Evolutionary conservation across 1,140 invertebrate species (phyloP), one percentile per base, ranked within the genome.

Genomic region (Pemphigus obesinymphae): DNA sequence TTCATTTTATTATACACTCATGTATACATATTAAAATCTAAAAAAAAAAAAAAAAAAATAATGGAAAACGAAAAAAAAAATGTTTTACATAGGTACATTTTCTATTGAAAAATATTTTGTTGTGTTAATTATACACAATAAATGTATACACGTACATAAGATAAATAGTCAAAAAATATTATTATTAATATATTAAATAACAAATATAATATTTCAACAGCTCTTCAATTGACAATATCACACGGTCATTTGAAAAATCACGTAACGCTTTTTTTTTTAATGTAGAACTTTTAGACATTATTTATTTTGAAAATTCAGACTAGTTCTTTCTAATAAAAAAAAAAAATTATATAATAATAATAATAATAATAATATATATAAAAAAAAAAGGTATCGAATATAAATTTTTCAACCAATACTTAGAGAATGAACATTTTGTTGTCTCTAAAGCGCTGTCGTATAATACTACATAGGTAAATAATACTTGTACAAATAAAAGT

Each of bases 171-270:
- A 80, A 80, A 80, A 76, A 80, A 80, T 80, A 80, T 80, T 80
- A 80, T 80, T 80, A 80, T 80, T 80, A 80, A 80, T 80, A 80
- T 80, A 80, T 80, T 80, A 80, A 61, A 80, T 80, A 80, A 80
- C 76, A 80, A 80, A 80, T 45, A 80, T 80, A 80, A 80, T 80
- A 80, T 80, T 80, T 80, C 76, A 80, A 80, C 76, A 80, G 76
- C 76, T 80, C 76, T 80, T 80, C 76, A 80, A 63, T 80, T 80
- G 76, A 80, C 76, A 80, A 80, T 80, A 80, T 80, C 76, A 80
- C 76, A 80, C 37, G 76, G 76, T 80, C 76, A 80, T 80, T 63
- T 80, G 76, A 80, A 80, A 80, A 80, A 80, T 80, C 76, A 80
- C 76, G 34, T 80, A 80, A 63, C 55, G 76, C 76, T 80, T 80